Evolutionary conservation across 2,888 invertebrate species (phyloP).

Genomic region (Zygaena filipendulae): DNA sequence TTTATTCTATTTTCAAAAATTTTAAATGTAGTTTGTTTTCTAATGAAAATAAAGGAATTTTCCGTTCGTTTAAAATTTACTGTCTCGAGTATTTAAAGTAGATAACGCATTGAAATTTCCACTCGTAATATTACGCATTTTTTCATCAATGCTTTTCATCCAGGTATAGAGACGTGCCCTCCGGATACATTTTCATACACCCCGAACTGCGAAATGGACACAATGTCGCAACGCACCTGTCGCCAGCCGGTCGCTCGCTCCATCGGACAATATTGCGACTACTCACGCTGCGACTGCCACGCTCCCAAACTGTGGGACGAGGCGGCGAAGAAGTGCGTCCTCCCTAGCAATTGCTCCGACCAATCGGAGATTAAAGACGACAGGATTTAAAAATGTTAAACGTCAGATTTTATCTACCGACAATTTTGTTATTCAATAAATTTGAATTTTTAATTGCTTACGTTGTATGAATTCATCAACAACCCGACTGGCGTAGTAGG

Average conservation of each 20-base stretch:
- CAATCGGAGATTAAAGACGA: conserved; percentile 17
- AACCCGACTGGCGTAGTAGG: no score
- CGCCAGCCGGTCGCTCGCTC: conserved; percentile 17
- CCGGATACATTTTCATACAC: conserved; percentile 22
- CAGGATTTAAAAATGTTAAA: background rate
- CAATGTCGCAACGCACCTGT: conserved; percentile 26
- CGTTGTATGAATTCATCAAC: no score
- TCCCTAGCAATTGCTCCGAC: conserved; percentile 22
- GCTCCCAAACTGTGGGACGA: conserved; percentile 26
- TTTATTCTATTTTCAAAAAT: no score
- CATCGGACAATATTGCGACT: conserved; percentile 26
- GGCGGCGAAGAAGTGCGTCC: conserved; percentile 21
- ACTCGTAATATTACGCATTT: no score
- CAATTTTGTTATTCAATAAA: no score
- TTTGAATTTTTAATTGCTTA: no score
- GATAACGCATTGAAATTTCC: no score
- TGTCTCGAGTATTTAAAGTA: no score
- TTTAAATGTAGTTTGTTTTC: no score
- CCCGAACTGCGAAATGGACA: conserved; percentile 19
- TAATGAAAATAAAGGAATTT: no score
- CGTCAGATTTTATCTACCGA: no score
- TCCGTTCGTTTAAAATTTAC: no score
- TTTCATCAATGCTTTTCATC: conserved; percentile 4
- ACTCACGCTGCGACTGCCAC: conserved; percentile 25
- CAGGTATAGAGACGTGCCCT: conserved; percentile 25